A percentile compares a stretch with the other conserved stretches of the same genome.
These are phyloP conservation scores for Patella depressa DNA, from an alignment of 2,888 invertebrate genomes.

Conservation along the genomic window DNA sequence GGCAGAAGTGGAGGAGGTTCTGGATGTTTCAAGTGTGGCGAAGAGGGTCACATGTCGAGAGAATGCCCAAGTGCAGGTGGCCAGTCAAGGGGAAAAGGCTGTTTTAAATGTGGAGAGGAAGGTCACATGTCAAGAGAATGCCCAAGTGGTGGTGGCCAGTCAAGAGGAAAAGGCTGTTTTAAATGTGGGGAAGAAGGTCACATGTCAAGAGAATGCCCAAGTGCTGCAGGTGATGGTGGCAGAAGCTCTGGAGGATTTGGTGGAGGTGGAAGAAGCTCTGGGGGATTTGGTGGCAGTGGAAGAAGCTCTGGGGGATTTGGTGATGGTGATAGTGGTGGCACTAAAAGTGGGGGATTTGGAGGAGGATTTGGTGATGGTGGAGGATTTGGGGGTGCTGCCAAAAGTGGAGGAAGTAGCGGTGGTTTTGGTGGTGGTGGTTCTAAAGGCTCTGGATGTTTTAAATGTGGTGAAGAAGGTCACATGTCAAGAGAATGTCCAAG, in stretches of 20 bases:
- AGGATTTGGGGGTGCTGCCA: background rate
- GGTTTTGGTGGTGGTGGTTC: conserved; percentile 18
- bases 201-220: conserved; percentile 18
- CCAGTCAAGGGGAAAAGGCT: background rate
- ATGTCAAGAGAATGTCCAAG: conserved; percentile 34
- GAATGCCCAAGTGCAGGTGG: conserved; percentile 17
- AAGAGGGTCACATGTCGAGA: conserved; percentile 20
- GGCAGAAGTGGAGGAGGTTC: conserved; percentile 20
- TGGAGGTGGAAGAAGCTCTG: background rate
- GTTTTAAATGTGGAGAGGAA: conserved; percentile 22
- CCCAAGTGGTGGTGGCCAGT: conserved; percentile 1
- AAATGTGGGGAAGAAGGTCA: conserved; percentile 20
- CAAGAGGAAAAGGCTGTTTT: conserved; percentile 11
- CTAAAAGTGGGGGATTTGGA: background rate
- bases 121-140: conserved; percentile 19
- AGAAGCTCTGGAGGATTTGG: background rate
- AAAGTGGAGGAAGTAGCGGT: background rate
- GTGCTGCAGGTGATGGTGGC: background rate
- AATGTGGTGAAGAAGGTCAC: conserved; percentile 32
- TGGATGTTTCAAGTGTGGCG: conserved; percentile 19
- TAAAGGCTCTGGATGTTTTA: conserved; percentile 34
- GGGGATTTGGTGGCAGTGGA: background rate
- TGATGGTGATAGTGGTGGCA: background rate
- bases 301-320: background rate
- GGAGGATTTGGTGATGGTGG: background rate